Evolutionary conservation across 2,888 invertebrate species (phyloP).

Genomic region (Xestia ashworthii): DNA sequence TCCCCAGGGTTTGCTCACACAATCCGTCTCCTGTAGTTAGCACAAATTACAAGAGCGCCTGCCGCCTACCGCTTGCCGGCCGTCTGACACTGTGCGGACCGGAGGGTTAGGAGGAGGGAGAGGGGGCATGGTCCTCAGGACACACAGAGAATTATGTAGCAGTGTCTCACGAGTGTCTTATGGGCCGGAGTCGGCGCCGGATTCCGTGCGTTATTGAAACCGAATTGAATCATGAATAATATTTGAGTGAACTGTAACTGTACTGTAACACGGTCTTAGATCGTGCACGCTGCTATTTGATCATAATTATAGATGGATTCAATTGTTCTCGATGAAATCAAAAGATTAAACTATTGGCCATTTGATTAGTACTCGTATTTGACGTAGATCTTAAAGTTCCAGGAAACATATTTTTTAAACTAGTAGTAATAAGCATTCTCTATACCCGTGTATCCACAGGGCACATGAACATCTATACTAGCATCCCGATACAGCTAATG

Average conservation of each 20-base stretch:
- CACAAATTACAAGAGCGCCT: constrained; percentile 63
- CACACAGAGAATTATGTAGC: constrained; percentile 78
- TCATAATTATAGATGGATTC: neutral
- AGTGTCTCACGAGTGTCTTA: constrained; percentile 67
- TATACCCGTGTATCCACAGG: neutral
- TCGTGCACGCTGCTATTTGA: neutral
- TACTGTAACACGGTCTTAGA: constrained; percentile 4
- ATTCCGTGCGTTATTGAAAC: constrained; percentile 62
- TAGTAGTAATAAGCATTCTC: neutral
- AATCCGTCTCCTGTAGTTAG: constrained; percentile 66
- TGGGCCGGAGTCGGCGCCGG: constrained; percentile 19
- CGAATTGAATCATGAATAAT: constrained; percentile 68
- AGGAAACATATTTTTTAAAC: neutral
- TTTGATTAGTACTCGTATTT: neutral
- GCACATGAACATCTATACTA: too few species aligned
- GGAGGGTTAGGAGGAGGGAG: neutral
- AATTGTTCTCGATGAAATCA: neutral
- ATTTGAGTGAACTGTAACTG: constrained; percentile 48
- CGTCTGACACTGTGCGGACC: neutral
- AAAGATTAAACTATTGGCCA: neutral
- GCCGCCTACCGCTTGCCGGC: constrained; percentile 9
- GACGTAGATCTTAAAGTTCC: neutral
- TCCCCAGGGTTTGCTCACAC: constrained; percentile 61
- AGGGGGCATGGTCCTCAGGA: constrained; percentile 16
- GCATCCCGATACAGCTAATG: neutral